Conservation (phyloP, 2,113 vertebrate species). For the Rana temporaria region DNA sequence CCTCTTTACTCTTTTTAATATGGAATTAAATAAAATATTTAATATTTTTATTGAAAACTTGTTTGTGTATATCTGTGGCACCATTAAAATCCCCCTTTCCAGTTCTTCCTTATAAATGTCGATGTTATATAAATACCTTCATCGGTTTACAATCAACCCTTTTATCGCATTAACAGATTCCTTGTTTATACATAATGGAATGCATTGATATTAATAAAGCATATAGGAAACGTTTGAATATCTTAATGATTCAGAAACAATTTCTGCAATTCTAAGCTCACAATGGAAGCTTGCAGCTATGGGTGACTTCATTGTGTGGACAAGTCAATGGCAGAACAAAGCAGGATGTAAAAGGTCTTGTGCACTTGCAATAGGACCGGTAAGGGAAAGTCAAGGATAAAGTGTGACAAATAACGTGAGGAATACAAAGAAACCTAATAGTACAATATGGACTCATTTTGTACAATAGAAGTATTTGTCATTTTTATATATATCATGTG, state of each 20-base stretch:
- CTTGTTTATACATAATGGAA: background rate
- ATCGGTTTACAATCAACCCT: too few relatives aligned
- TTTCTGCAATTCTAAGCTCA: conserved; percentile 19
- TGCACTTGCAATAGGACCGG: background rate
- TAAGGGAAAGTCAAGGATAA: conserved; percentile 37
- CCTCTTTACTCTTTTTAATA: too few relatives aligned
- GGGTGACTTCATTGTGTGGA: background rate
- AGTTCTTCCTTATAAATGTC: too few relatives aligned
- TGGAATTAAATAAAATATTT: too few relatives aligned
- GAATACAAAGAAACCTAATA: conserved; percentile 35
- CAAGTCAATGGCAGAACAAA: conserved; percentile 2
- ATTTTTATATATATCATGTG: background rate
- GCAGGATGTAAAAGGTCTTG: conserved; percentile 11
- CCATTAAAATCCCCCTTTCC: too few relatives aligned
- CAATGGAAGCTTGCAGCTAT: background rate
- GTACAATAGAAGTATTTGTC: background rate
- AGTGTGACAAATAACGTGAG: background rate
- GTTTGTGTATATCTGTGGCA: too few relatives aligned
- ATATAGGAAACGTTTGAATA: conserved; percentile 1
- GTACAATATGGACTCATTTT: conserved; percentile 1
- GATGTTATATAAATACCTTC: too few relatives aligned
- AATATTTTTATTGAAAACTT: too few relatives aligned
- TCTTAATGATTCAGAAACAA: conserved; percentile 4
- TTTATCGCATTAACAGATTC: background rate
- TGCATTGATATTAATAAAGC: background rate